Base-by-base conservation (phyloP, 2,113 vertebrate species). In the Myiopsitta monachus region DNA sequence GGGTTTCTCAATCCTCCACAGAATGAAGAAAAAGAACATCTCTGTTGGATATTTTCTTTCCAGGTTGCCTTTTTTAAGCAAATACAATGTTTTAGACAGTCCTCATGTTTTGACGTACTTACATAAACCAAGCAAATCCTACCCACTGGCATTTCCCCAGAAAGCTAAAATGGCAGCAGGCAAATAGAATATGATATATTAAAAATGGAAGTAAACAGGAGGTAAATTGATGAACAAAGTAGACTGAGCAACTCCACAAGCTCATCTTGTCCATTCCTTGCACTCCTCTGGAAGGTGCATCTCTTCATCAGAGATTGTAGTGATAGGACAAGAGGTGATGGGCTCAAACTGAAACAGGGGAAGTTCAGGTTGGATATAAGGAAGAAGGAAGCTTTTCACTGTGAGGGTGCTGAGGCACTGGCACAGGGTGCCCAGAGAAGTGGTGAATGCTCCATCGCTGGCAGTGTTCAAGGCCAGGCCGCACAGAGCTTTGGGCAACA, bases 1-100 rank as follows among this genome's bases (percentile, higher is more conserved):
- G 92, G 83, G 88, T 93, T 97, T 96, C 92, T 96, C 92, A 91
- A 46, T 92, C 88, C 92, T 91, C 83, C 95, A 94, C 90, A 88
- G 83, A 79, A 96, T 5, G 83, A 70, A 87, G 88, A 96, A 75
- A 93, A 92, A 91, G 94, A 95, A 93, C 69, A 92, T 22, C 44
- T 79, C 82, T 49, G 66, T 39, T 80, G 72, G 44, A 30, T 17
- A 59, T 54, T 47, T 66, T 18, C 30, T 68, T 24, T 11, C 38
- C 27, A 55, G 6, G 36, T 88, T 94, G 62, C 39, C 63, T 93
- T 83, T 93, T 95, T 92, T 43, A 90, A 82, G 62, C 33, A 92
- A 92, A 90, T 75, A 84, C 44, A 92, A 73, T 88, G 86, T 92
- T 95, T 96, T 23, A 78, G 30, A 63, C 16, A 83, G 43, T 49